Evolutionary conservation across 2,797 vertebrate genomes (phyloP).

Genomic region (Nannoperca obscura): DNA sequence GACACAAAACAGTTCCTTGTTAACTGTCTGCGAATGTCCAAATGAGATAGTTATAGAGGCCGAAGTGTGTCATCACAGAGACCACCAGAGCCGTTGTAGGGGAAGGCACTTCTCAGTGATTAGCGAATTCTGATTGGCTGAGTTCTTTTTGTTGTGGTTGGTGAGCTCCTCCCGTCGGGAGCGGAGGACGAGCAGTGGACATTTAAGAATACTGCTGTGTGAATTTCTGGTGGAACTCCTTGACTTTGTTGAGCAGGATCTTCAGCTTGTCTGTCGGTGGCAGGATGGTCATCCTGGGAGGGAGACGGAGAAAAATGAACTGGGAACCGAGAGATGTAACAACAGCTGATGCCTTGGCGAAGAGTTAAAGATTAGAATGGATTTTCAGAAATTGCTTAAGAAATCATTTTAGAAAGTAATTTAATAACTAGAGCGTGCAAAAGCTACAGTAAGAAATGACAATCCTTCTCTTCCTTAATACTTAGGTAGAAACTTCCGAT

Average conservation of each 20-base stretch:
- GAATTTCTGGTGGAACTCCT: conserved; percentile 90
- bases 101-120: conserved; percentile 75
- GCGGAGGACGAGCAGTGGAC: not conserved
- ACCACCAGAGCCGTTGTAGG: conserved; percentile 55
- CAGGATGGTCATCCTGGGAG: conserved; percentile 92
- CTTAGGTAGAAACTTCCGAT: not conserved
- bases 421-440: not conserved
- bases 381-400: not conserved
- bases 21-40: conserved; percentile 36
- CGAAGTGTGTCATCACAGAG: conserved; percentile 69
- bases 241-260: conserved; percentile 88
- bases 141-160: conserved; percentile 41
- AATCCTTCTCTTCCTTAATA: not conserved
- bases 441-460: not conserved
- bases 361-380: not conserved
- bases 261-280: conserved; percentile 89
- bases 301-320: not conserved
- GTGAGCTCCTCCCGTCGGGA: conserved; percentile 15
- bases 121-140: conserved; percentile 57
- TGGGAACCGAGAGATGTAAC: not conserved
- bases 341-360: not conserved
- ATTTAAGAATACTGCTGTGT: conserved; percentile 87
- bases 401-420: not conserved
- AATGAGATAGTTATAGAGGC: conserved; percentile 46
- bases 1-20: conserved; percentile 32